Percentiles rank a stretch among this genome's conserved stretches.
Conservation (phyloP, 2,888 invertebrate genomes). For the Plagiodera versicolora region DNA sequence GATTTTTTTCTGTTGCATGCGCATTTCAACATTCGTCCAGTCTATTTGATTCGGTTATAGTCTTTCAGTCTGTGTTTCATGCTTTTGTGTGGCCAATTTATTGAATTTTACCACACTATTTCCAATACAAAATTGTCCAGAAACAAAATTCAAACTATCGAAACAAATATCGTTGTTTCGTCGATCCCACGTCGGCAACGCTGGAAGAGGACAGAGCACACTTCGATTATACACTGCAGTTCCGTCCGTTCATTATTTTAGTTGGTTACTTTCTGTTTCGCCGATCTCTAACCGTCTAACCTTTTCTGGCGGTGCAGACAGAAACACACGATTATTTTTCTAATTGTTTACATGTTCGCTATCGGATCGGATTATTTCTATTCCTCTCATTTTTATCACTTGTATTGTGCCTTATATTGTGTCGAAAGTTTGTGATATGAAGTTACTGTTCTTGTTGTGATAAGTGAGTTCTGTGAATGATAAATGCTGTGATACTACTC, state of each 20-base stretch:
- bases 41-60: no score
- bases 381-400: background rate
- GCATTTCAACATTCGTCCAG: no score
- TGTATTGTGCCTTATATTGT: background rate
- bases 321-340: conserved; percentile 2
- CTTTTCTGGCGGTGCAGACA: background rate
- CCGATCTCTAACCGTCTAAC: background rate
- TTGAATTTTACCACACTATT: no score
- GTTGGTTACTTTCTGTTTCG: conserved; percentile 5
- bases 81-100: no score
- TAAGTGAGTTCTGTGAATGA: background rate
- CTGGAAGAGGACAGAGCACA: background rate
- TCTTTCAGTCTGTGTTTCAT: no score
- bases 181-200: background rate
- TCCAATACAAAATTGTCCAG: no score
- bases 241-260: background rate
- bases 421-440: background rate
- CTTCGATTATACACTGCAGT: conserved; percentile 6
- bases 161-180: no score
- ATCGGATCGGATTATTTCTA: background rate
- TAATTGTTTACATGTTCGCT: conserved; percentile 3
- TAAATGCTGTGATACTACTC: background rate
- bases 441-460: background rate
- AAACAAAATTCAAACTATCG: no score
- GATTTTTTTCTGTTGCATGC: no score